phyloP scores from a whole-genome alignment of 1,140 invertebrate species.

The Stenopsyche tienmushanensis region DNA sequence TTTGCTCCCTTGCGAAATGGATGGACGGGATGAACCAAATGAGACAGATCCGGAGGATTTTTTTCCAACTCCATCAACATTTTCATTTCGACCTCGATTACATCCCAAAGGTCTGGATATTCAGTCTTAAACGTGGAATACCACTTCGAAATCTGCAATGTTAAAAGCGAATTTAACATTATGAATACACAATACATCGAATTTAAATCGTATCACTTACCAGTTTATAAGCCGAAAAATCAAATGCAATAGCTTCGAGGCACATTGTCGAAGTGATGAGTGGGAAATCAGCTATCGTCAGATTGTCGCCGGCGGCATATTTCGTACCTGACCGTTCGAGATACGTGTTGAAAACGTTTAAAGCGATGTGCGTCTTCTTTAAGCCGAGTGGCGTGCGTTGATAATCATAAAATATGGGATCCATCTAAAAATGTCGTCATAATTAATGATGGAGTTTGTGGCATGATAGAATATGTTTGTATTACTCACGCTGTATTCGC shows the following conservation, averaged over 20 bases:
- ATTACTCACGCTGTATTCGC: slow-evolving; percentile 61
- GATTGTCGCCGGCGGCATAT: slow-evolving; percentile 65
- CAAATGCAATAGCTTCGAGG: slow-evolving; percentile 69
- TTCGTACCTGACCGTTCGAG: slow-evolving; percentile 59
- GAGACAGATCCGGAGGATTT: slow-evolving; percentile 67
- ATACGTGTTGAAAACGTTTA: slow-evolving; percentile 71
- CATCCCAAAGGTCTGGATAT: slow-evolving; percentile 67
- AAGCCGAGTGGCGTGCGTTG: slow-evolving; percentile 62
- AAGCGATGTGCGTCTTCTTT: slow-evolving; percentile 65
- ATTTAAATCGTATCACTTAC: slow-evolving; percentile 44
- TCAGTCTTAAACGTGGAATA: slow-evolving; percentile 67
- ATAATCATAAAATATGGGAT: slow-evolving; percentile 73
- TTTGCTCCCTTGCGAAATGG: slow-evolving; percentile 57
- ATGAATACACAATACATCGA: no score
- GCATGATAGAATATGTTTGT: no score
- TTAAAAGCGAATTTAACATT: not conserved
- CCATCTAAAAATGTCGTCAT: no score
- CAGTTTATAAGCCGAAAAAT: slow-evolving; percentile 59
- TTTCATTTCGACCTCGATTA: slow-evolving; percentile 64
- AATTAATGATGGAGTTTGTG: no score
- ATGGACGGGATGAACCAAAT: slow-evolving; percentile 70
- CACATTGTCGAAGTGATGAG: slow-evolving; percentile 69
- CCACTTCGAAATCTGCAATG: slow-evolving; percentile 58
- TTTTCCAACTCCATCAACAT: slow-evolving; percentile 64
- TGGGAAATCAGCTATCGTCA: slow-evolving; percentile 75